Evolutionary conservation across 1,140 invertebrate species (phyloP), one percentile per base, ranked within the genome.

Genomic region (Drosophila bipectinata): DNA sequence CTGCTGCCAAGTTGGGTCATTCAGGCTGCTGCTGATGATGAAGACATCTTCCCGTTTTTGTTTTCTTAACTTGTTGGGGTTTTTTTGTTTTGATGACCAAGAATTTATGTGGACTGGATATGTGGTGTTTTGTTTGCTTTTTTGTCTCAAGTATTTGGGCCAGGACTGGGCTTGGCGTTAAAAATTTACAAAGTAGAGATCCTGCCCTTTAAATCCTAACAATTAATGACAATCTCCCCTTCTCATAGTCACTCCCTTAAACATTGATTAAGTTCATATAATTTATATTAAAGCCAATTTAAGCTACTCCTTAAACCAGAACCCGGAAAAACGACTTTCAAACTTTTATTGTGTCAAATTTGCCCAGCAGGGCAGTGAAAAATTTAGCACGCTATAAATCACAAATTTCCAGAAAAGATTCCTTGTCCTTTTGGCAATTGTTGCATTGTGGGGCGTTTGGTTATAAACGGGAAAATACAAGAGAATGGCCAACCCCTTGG

Each of bases 351-450:
- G 81, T 87, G 78, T 81, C 77, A 77, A 79, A 68, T 83, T 83
- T 76, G 64, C 71, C 41, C 63, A 60, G 74, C 66, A 72, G 49
- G 75, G 82, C 82, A 85, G 87, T 87, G 78, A 83, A 87, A 77
- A 88, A 87, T 88, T 88, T 87, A 87, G 77, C 82, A 87, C 82
- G 83, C 82, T 82, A 88, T 87, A 87, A 87, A 87, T 87, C 82
- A 87, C 83, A 87, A 82, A 75, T 87, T 64, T 34, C 77, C 21
- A 34, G n/a, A 60, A 76, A 66, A 81, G 79, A 83, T 81, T 81
- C 66, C 10, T 37, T 21, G 48, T 30, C 47, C 54, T 7, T 7
- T 5, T 48, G 56, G 81, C 60, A 87, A 85, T 74, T 81, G 81
- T 85, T 85, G 77, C 77, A 84, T 63, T 64, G 37, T 30, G 15